Evolutionary conservation across 1,140 invertebrate genomes (phyloP).

Genomic region (Drosophila mauritiana): DNA sequence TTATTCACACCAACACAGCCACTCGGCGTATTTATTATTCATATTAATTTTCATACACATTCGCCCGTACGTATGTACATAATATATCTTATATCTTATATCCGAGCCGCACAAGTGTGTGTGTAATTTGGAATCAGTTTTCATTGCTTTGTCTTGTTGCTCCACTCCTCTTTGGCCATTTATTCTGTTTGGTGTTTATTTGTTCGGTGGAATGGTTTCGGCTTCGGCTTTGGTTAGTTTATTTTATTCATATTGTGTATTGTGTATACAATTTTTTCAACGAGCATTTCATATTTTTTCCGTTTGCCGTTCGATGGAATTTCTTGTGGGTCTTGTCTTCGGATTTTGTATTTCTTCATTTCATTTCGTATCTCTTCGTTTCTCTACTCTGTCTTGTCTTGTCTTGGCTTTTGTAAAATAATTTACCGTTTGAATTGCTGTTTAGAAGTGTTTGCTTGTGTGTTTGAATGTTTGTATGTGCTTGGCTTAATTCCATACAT

Average conservation of each 20-base stretch:
- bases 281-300: constrained; percentile 53
- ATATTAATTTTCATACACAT: constrained; percentile 41
- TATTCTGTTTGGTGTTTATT: constrained; percentile 54
- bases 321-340: constrained; percentile 41
- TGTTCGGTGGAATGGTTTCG: constrained; percentile 35
- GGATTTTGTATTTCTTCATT: constrained; percentile 30
- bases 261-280: constrained; percentile 44
- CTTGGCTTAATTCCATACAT: constrained; percentile 76
- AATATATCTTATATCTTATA: constrained; percentile 17
- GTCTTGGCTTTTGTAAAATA: constrained; percentile 75
- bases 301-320: constrained; percentile 37
- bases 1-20: constrained; percentile 37
- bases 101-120: background rate
- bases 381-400: constrained; percentile 13
- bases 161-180: constrained; percentile 29
- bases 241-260: constrained; percentile 50
- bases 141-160: constrained; percentile 53
- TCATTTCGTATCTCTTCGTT: constrained; percentile 40
- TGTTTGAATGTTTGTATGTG: constrained; percentile 67
- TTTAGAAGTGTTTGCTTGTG: constrained; percentile 37
- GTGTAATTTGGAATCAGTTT: constrained; percentile 55
- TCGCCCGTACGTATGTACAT: constrained; percentile 15
- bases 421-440: constrained; percentile 80
- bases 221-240: constrained; percentile 44
- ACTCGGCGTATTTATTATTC: constrained; percentile 41